These are phyloP conservation scores for Toxonevra muliebris DNA, from an alignment of 2,888 invertebrate species.

Conservation along the genomic window DNA sequence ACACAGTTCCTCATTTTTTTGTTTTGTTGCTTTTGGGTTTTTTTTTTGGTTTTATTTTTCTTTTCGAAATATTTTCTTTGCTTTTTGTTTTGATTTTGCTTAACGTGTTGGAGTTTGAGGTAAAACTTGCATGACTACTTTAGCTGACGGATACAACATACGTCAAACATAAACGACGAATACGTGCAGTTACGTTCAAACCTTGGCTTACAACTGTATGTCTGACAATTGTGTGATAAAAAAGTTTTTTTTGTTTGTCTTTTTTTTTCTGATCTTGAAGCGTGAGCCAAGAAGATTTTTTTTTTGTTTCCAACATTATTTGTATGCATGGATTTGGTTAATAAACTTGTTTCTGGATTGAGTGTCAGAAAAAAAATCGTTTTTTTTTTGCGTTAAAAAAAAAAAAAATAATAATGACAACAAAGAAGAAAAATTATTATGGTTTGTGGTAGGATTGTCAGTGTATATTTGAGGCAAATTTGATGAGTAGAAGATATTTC, in stretches of 20 bases:
- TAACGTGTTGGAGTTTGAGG: conserved; percentile 1
- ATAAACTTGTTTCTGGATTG: conserved; percentile 13
- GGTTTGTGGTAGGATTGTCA: no score
- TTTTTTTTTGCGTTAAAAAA: neutral
- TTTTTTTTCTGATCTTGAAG: conserved; percentile 10
- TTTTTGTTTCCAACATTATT: neutral
- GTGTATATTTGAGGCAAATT: no score
- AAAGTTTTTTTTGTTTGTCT: neutral
- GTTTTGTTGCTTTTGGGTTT: neutral
- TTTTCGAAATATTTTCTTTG: conserved; percentile 1
- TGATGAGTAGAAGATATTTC: no score
- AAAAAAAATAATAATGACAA: neutral
- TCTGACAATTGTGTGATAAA: conserved; percentile 2
- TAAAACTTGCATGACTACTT: conserved; percentile 27
- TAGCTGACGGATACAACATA: neutral
- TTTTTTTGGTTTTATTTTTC: conserved; percentile 9
- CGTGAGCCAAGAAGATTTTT: conserved; percentile 9
- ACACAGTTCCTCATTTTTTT: conserved; percentile 11
- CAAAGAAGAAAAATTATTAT: neutral
- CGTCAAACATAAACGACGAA: neutral
- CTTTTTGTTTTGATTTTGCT: conserved; percentile 20
- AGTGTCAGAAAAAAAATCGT: neutral
- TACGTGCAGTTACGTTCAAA: conserved; percentile 14
- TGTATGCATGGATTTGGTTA: neutral
- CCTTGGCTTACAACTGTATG: conserved; percentile 26